These are phyloP conservation scores for Rosalia funebris DNA, from an alignment of 2,888 invertebrate genomes.

Conservation along the genomic window DNA sequence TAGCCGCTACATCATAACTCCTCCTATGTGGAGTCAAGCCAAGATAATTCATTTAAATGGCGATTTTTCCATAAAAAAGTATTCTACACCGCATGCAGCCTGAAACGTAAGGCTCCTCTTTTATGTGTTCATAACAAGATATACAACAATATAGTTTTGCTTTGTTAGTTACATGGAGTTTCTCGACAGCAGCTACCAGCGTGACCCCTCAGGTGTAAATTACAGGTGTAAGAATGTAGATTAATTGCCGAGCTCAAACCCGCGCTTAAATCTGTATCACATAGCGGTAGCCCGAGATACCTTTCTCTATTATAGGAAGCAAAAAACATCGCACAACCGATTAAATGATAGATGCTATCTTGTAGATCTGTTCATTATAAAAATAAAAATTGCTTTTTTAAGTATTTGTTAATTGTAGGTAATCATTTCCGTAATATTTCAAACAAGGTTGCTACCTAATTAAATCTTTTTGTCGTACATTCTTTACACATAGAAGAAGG, in stretches of 20 bases:
- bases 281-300: conserved; percentile 51
- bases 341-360: conserved; percentile 25
- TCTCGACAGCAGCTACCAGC: conserved; percentile 31
- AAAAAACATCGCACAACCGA: conserved; percentile 45
- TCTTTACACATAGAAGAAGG: neutral
- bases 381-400: conserved; percentile 33
- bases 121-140: too few species aligned
- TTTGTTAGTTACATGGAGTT: neutral
- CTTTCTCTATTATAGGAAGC: conserved; percentile 53
- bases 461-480: neutral
- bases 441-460: neutral
- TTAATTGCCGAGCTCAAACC: conserved; percentile 47
- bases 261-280: conserved; percentile 53
- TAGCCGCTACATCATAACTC: too few species aligned
- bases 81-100: too few species aligned
- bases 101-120: too few species aligned
- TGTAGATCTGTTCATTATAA: conserved; percentile 36
- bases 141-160: neutral
- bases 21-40: too few species aligned
- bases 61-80: too few species aligned
- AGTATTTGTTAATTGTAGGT: conserved; percentile 26
- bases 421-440: conserved; percentile 30
- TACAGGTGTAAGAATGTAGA: conserved; percentile 58
- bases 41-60: too few species aligned
- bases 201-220: conserved; percentile 55